Evolutionary conservation across 2,888 invertebrate species (phyloP).

Genomic region (Acrocera orbiculus): DNA sequence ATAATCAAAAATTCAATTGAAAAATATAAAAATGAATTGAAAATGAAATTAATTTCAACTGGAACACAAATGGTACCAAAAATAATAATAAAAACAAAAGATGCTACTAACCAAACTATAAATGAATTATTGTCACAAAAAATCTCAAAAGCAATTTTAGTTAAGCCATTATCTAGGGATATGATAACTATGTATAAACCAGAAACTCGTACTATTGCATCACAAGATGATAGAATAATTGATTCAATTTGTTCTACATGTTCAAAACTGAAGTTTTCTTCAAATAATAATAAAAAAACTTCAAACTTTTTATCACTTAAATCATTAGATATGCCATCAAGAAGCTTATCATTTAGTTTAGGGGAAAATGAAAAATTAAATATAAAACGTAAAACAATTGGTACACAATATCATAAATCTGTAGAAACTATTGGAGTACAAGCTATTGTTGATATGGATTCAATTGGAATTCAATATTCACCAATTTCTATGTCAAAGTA

Average conservation of each 20-base stretch:
- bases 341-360: slow-evolving; percentile 42
- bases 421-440: slow-evolving; percentile 6
- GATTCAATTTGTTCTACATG: slow-evolving; percentile 37
- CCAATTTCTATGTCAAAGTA: slow-evolving; percentile 17
- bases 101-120: slow-evolving; percentile 20
- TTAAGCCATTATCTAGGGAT: slow-evolving; percentile 21
- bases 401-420: slow-evolving; percentile 18
- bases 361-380: slow-evolving; percentile 35
- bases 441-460: slow-evolving; percentile 13
- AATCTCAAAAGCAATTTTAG: slow-evolving; percentile 19
- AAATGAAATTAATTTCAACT: slow-evolving; percentile 10
- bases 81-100: slow-evolving; percentile 16
- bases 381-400: slow-evolving; percentile 23
- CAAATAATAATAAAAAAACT: slow-evolving; percentile 24
- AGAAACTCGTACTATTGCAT: slow-evolving; percentile 33
- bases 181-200: slow-evolving; percentile 23
- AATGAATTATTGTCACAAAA: slow-evolving; percentile 15
- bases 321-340: slow-evolving; percentile 31
- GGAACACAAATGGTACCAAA: slow-evolving; percentile 26
- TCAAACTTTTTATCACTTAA: slow-evolving; percentile 28
- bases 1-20: slow-evolving; percentile 14
- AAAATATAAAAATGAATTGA: slow-evolving; percentile 12
- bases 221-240: slow-evolving; percentile 34
- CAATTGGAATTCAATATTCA: slow-evolving; percentile 19
- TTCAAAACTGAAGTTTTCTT: slow-evolving; percentile 32